These are phyloP conservation scores for Papilio xuthus DNA, from an alignment of 1,140 invertebrate genomes.

Conservation along the genomic window DNA sequence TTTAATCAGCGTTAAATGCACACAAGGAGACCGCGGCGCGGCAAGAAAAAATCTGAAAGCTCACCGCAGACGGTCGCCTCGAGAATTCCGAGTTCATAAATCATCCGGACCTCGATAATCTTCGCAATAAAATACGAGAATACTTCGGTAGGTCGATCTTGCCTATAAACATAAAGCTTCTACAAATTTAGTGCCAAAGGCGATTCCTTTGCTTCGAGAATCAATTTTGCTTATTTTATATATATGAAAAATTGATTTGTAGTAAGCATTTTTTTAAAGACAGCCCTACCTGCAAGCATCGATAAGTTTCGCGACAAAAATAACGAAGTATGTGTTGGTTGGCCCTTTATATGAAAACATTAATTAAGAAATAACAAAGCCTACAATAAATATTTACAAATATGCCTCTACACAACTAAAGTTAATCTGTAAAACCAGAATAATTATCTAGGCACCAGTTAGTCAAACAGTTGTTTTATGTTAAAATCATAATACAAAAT, in stretches of 20 bases:
- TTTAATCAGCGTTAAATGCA: slow-evolving; percentile 81
- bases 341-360: neutral
- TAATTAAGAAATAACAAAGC: neutral
- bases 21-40: slow-evolving; percentile 64
- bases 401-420: neutral
- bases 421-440: neutral
- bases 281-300: neutral
- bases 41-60: slow-evolving; percentile 62
- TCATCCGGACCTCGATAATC: slow-evolving; percentile 67
- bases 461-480: slow-evolving; percentile 23
- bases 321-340: no score
- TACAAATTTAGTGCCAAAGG: neutral
- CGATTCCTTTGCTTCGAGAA: neutral
- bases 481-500: slow-evolving; percentile 44
- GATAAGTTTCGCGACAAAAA: neutral
- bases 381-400: neutral
- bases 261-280: neutral
- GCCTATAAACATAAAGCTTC: slow-evolving; percentile 45
- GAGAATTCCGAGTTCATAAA: slow-evolving; percentile 70
- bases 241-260: neutral
- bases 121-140: slow-evolving; percentile 62
- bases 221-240: neutral
- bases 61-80: slow-evolving; percentile 57
- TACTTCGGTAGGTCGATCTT: slow-evolving; percentile 48
- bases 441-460: neutral